Percentiles rank a stretch among this genome's conserved stretches.
Evolutionary conservation across 2,797 vertebrate genomes (phyloP).

Genomic region (Syngnathus acus): DNA sequence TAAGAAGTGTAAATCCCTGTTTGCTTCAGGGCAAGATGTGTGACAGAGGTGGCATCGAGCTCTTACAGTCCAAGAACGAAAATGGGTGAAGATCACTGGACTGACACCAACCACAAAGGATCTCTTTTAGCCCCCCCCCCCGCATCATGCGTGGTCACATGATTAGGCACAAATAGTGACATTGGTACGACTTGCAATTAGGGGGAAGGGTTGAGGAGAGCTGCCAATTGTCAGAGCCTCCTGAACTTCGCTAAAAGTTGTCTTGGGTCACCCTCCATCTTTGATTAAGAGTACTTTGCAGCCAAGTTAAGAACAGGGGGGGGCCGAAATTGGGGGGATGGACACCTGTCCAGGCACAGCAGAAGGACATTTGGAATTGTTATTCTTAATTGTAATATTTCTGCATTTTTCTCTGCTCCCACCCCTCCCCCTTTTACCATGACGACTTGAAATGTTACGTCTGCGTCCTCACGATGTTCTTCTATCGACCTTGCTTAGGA

Average conservation of each 20-base stretch:
- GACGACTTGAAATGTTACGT: slow-evolving; percentile 97
- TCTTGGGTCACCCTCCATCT: slow-evolving; percentile 51
- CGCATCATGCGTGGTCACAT: slow-evolving; percentile 85
- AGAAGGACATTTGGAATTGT: slow-evolving; percentile 46
- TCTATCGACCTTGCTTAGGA: slow-evolving; percentile 99
- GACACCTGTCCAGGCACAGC: slow-evolving; percentile 55
- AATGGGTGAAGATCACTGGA: slow-evolving; percentile 99
- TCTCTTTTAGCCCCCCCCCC: slow-evolving; percentile 90
- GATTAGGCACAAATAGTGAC: slow-evolving; percentile 90
- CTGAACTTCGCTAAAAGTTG: slow-evolving; percentile 55
- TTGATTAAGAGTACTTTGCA: slow-evolving; percentile 56
- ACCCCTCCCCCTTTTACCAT: slow-evolving; percentile 74
- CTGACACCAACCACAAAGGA: slow-evolving; percentile 94
- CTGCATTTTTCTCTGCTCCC: slow-evolving; percentile 82
- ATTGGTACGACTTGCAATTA: slow-evolving; percentile 78
- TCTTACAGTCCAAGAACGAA: slow-evolving; percentile 99
- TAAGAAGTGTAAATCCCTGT: slow-evolving; percentile 99
- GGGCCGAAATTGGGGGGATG: slow-evolving; percentile 60
- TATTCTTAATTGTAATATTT: slow-evolving; percentile 72
- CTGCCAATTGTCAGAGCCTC: slow-evolving; percentile 56
- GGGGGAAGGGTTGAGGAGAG: slow-evolving; percentile 71
- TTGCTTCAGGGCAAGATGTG: slow-evolving; percentile 99
- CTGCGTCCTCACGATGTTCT: slow-evolving; percentile 99
- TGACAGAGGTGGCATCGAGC: slow-evolving; percentile 99
- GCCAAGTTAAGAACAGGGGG: slow-evolving; percentile 40